These are phyloP conservation scores for Spodoptera frugiperda DNA, from an alignment of 1,140 invertebrate species.

Conservation along the genomic window DNA sequence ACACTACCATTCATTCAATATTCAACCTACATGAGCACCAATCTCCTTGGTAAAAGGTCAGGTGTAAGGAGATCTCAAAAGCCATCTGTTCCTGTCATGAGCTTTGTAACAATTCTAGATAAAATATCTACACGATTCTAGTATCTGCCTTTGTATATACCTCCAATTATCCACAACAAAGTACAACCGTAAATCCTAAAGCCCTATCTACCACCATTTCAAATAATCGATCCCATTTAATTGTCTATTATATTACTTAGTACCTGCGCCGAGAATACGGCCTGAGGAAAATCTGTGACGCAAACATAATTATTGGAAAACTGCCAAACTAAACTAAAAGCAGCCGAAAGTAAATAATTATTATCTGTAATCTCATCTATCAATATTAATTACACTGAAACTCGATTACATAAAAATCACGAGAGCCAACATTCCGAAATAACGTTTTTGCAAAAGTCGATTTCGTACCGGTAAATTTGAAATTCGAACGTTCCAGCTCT, in stretches of 20 bases:
- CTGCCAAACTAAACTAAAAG: conserved; percentile 4
- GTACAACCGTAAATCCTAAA: background rate
- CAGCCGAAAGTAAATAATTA: conserved; percentile 12
- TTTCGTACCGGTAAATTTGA: background rate
- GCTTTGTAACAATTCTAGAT: no score
- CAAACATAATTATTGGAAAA: conserved; percentile 27
- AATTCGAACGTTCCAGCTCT: background rate
- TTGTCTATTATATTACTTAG: conserved; percentile 28
- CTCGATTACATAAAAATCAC: conserved; percentile 23
- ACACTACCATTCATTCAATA: no score
- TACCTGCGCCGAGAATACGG: background rate
- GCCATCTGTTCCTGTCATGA: no score
- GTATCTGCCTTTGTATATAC: background rate
- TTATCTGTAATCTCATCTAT: conserved; percentile 14
- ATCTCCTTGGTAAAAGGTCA: no score
- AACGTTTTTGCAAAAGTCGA: background rate
- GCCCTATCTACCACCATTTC: background rate
- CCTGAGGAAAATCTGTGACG: conserved; percentile 7
- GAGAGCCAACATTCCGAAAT: background rate
- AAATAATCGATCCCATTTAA: conserved; percentile 29
- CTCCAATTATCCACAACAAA: background rate
- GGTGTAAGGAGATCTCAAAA: no score
- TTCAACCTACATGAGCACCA: no score
- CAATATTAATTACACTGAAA: conserved; percentile 16
- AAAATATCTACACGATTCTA: background rate